Evolutionary conservation across 2,888 invertebrate genomes (phyloP), one percentile per base, ranked within the genome.

Genomic region (Blomia tropicalis): DNA sequence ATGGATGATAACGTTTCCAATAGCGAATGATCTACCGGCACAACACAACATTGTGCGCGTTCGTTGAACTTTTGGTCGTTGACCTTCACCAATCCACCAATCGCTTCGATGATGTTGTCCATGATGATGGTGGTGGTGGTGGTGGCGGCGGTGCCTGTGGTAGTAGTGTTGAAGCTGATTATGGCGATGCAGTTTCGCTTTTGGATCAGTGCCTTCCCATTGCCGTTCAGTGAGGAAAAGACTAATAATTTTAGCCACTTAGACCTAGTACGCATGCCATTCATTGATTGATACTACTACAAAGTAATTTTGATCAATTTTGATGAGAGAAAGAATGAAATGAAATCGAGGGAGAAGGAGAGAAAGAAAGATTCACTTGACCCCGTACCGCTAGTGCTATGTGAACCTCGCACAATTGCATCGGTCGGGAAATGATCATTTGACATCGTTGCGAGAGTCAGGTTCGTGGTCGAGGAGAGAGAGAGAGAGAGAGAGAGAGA

Each of bases 61-160:
- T 32, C 56, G 56, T 56, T 56, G 56, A 56, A 56, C 56, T 56
- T 56, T 54, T 56, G 56, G 56, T 29, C 56, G 56, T 56, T 56
- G 56, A 56, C 56, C 56, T 56, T 56, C 56, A 56, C 56, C n/a
- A n/a, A n/a, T 2, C 22, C 2, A 7, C 22, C n/a, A 2, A 17
- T 4, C 2, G 51, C 51, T 51, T 30, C 51, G 5, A 3, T 51
- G 3, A 30, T 51, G 51, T 4, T 19, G 51, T 41, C n/a, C n/a
- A n/a, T n/a, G n/a, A n/a, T n/a, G n/a, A n/a, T n/a, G 41, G 41
- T 41, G 41, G 41, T 41, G 41, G 41, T 41, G 41, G 41, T 41
- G n/a, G 41, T n/a, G 41, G 41, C 41, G n/a, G 41, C n/a, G 41
- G 7, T 51, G 51, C 51, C 22, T 30, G 51, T 25, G 11, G 41